These are phyloP conservation scores for Dermolepida albohirtum DNA, from an alignment of 2,888 invertebrate species.

Conservation along the genomic window DNA sequence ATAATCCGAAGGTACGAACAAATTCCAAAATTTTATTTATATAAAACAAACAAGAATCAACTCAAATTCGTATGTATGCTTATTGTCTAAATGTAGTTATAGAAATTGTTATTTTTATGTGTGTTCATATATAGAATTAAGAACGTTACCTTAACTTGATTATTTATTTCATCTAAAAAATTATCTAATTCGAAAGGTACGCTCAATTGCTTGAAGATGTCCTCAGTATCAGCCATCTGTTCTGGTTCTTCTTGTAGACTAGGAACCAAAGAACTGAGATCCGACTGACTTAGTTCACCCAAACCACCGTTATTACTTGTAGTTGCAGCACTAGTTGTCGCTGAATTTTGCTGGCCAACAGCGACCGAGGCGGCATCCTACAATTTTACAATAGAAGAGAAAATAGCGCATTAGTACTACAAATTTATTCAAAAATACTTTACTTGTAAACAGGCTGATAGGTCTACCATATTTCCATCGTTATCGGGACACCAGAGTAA, in stretches of 20 bases:
- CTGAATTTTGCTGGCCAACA: slow-evolving; percentile 68
- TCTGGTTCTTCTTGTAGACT: slow-evolving; percentile 69
- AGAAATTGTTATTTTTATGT: no score
- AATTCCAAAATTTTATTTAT: no score
- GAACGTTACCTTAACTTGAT: slow-evolving; percentile 75
- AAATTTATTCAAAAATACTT: slow-evolving; percentile 9
- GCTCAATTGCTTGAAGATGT: slow-evolving; percentile 83
- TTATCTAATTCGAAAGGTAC: slow-evolving; percentile 91
- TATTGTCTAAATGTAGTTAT: no score
- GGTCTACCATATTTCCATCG: slow-evolving; percentile 93
- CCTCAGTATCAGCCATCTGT: slow-evolving; percentile 73
- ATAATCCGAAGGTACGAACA: no score
- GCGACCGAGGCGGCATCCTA: slow-evolving; percentile 75
- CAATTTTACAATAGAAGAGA: slow-evolving; percentile 54
- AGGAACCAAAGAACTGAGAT: slow-evolving; percentile 77
- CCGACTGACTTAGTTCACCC: slow-evolving; percentile 79
- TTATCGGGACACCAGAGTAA: slow-evolving; percentile 94
- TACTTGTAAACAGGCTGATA: slow-evolving; percentile 90
- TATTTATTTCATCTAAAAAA: slow-evolving; percentile 81
- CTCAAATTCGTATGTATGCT: no score
- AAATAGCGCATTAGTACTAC: not conserved
- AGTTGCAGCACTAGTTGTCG: slow-evolving; percentile 59
- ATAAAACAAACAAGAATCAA: no score
- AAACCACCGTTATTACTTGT: slow-evolving; percentile 58
- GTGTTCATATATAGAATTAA: no score